phyloP scores from a whole-genome alignment of 2,888 invertebrate species.

The Cheiracanthium punctorium region DNA sequence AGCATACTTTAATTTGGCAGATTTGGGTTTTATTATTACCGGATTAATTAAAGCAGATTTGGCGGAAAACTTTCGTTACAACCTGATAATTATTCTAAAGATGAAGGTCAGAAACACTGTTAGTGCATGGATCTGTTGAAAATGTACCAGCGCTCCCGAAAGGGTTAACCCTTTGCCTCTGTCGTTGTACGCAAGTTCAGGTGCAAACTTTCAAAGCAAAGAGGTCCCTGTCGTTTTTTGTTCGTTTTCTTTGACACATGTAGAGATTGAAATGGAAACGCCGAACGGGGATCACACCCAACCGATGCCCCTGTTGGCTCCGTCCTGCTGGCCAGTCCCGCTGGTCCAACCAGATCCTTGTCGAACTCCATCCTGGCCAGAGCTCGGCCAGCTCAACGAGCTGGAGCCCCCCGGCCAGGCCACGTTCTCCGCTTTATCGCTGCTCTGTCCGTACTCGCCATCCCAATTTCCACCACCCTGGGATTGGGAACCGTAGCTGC shows the following conservation, averaged over 20 bases:
- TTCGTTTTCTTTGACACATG: constrained; percentile 21
- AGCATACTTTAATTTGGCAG: no score
- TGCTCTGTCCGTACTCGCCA: constrained; percentile 22
- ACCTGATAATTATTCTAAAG: no score
- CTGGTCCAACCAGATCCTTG: constrained; percentile 15
- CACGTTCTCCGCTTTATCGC: constrained; percentile 23
- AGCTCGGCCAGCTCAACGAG: constrained; percentile 36
- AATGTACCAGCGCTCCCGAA: no score
- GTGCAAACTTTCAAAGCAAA: no score
- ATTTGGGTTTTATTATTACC: no score
- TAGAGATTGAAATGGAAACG: background rate
- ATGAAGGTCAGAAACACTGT: no score
- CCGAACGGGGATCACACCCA: constrained; percentile 44
- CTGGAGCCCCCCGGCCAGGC: constrained; percentile 38
- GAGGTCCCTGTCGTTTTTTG: background rate
- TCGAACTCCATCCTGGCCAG: background rate
- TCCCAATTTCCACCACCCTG: constrained; percentile 19
- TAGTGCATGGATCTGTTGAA: no score
- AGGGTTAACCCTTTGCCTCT: no score
- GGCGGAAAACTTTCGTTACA: no score
- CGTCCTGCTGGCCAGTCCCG: background rate
- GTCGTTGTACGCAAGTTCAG: no score
- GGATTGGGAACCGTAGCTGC: constrained; percentile 35
- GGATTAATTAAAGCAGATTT: no score
- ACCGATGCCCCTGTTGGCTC: constrained; percentile 54